phyloP scores from a whole-genome alignment of 2,113 vertebrate genomes.

The Rhinopithecus roxellana region DNA sequence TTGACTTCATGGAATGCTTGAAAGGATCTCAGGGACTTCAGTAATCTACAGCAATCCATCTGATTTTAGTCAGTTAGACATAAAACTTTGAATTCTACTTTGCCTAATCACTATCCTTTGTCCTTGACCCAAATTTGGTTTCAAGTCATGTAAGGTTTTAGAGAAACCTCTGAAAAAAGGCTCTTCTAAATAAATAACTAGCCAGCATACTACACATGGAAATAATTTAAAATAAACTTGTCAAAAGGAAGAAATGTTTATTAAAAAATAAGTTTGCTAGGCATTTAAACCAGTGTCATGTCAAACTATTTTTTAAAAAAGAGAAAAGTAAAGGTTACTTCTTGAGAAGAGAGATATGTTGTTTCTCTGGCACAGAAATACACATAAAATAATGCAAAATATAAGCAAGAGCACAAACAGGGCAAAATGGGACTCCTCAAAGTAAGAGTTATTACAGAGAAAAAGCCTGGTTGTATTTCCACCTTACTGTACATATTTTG shows the following conservation, averaged over 20 bases:
- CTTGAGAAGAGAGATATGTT: fast-evolving
- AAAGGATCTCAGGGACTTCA: neutral
- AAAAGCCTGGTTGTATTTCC: neutral
- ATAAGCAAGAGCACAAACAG: neutral
- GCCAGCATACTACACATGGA: neutral
- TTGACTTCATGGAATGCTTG: neutral
- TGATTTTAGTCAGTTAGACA: neutral
- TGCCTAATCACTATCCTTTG: neutral
- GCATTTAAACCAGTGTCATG: neutral
- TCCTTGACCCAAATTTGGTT: neutral
- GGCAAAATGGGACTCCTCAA: neutral
- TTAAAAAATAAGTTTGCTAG: neutral
- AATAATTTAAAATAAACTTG: neutral
- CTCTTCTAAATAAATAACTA: neutral
- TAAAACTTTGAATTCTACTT: neutral
- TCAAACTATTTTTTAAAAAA: neutral
- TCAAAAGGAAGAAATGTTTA: constrained; percentile 26
- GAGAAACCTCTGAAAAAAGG: neutral
- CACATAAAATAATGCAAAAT: neutral
- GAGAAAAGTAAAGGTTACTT: neutral
- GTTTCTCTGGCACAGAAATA: neutral
- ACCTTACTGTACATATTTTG: neutral
- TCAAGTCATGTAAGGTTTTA: neutral
- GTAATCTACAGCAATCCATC: neutral
- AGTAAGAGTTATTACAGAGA: neutral